Conservation (phyloP, 2,888 invertebrate species). For the Lycocerus yunnanus region DNA sequence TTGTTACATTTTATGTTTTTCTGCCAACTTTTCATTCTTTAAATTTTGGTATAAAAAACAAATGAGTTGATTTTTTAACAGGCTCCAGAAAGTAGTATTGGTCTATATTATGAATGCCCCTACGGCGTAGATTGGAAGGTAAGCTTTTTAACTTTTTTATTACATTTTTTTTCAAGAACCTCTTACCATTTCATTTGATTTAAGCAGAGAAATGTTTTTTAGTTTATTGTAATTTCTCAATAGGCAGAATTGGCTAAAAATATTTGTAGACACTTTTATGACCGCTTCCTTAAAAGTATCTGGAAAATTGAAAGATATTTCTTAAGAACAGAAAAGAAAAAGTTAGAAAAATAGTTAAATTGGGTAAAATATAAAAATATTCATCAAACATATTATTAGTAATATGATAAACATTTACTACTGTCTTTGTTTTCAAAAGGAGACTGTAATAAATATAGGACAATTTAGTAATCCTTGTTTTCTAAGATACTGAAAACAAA, state of each 20-base stretch:
- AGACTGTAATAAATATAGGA: too few relatives aligned
- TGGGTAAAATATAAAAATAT: too few relatives aligned
- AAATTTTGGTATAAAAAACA: neutral
- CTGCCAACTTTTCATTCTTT: neutral
- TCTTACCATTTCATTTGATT: neutral
- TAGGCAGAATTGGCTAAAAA: neutral
- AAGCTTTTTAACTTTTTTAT: neutral
- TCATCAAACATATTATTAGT: too few relatives aligned
- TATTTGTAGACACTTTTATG: neutral
- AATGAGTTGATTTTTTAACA: neutral
- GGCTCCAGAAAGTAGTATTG: neutral
- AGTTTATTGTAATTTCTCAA: neutral
- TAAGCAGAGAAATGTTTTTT: neutral
- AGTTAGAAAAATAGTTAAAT: too few relatives aligned
- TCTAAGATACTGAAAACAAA: too few relatives aligned
- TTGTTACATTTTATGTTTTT: neutral
- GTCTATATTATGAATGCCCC: neutral
- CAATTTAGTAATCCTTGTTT: too few relatives aligned
- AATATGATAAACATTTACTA: too few relatives aligned
- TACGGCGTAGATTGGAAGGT: neutral
- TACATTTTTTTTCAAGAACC: neutral
- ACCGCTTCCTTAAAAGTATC: neutral
- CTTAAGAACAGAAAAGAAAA: too few relatives aligned
- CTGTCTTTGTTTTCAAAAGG: too few relatives aligned
- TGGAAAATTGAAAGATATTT: too few relatives aligned